Conservation (phyloP, 2,888 invertebrate genomes). For the Torymus tubicola region DNA sequence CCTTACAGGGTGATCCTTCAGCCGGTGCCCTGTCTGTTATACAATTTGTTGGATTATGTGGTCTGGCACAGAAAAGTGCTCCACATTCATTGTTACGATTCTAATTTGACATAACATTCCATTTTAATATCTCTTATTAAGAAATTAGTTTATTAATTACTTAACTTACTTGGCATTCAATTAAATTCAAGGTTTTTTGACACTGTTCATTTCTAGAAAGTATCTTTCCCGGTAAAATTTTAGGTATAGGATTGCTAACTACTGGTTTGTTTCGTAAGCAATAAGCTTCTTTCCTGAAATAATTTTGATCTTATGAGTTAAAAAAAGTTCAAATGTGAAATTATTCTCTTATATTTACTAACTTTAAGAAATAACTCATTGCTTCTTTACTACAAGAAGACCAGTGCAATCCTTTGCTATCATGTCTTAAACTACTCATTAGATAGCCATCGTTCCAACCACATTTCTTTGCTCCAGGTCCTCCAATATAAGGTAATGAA, state of each 20-base stretch:
- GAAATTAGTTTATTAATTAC: not conserved
- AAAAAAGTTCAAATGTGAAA: not conserved
- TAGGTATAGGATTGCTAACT: conserved; percentile 24
- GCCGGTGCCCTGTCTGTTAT: conserved; percentile 27
- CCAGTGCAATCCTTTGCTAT: conserved; percentile 53
- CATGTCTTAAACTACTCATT: conserved; percentile 56
- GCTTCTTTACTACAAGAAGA: conserved; percentile 54
- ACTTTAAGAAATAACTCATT: conserved; percentile 55
- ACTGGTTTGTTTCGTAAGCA: conserved; percentile 54
- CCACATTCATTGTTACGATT: conserved; percentile 51
- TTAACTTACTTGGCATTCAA: conserved; percentile 53
- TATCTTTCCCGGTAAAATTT: conserved; percentile 55
- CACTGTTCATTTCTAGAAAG: conserved; percentile 57
- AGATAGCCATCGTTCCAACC: conserved; percentile 57
- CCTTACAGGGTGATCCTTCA: too few species aligned
- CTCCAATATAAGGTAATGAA: conserved; percentile 53
- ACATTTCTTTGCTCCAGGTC: conserved; percentile 55
- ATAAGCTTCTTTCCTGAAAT: conserved; percentile 46
- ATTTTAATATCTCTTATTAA: not conserved
- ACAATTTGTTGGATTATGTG: conserved; percentile 42
- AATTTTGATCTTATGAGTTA: conserved; percentile 10
- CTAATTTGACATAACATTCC: conserved; percentile 3
- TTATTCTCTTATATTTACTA: conserved; percentile 7
- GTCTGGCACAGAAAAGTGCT: conserved; percentile 50
- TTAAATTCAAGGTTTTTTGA: conserved; percentile 40